phyloP scores from a whole-genome alignment of 1,140 invertebrate species.

The Orussus abietinus region DNA sequence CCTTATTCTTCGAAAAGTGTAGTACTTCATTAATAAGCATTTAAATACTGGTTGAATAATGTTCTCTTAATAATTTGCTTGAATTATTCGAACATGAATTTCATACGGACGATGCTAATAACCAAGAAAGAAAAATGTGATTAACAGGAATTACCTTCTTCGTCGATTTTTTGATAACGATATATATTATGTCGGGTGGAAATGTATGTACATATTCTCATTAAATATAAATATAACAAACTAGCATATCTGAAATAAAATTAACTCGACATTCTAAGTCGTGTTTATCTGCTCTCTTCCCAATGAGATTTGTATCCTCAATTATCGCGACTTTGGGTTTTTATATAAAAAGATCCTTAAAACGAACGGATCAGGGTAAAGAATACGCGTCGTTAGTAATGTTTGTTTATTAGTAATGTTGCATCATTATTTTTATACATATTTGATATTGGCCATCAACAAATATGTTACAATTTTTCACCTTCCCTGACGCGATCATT shows the following conservation, averaged over 20 bases:
- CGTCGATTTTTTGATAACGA: too few species aligned
- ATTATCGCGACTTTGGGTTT: neutral
- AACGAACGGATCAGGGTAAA: neutral
- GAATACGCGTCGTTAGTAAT: constrained; percentile 25
- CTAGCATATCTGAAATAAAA: too few species aligned
- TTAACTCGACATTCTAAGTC: too few species aligned
- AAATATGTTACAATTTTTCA: constrained; percentile 37
- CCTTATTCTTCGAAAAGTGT: neutral
- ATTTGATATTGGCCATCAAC: constrained; percentile 43
- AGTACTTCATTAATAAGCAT: neutral
- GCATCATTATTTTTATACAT: constrained; percentile 39
- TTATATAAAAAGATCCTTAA: neutral
- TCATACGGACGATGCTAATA: too few species aligned
- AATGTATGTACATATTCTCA: too few species aligned
- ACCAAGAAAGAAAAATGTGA: too few species aligned
- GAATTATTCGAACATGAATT: too few species aligned
- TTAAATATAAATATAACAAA: too few species aligned
- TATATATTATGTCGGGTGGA: too few species aligned
- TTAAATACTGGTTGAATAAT: neutral
- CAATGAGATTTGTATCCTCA: neutral
- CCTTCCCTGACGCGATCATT: constrained; percentile 16
- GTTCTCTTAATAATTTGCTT: neutral
- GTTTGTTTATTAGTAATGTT: constrained; percentile 39
- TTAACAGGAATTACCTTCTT: too few species aligned
- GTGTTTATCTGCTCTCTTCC: neutral